Evolutionary conservation across 64 coral and sea anemone genomes (phyloP).

Genomic region (Actinia equina): DNA sequence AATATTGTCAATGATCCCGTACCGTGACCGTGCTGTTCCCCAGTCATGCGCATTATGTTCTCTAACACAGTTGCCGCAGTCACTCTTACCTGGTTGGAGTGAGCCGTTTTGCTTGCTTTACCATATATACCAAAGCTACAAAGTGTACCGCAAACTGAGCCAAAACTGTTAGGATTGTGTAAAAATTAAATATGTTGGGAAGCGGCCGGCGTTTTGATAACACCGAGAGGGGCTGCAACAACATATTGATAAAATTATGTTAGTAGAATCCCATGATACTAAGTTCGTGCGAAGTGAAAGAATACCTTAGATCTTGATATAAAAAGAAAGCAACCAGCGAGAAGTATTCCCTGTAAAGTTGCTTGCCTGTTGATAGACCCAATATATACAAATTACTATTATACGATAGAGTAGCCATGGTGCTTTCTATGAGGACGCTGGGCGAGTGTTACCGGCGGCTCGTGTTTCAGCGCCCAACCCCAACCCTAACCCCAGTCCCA

Average conservation of each 20-base stretch:
- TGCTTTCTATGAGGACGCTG: too few species aligned
- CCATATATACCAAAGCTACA: slow-evolving; percentile 74
- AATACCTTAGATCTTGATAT: slow-evolving; percentile 97
- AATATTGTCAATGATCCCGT: too few species aligned
- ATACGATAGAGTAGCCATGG: neutral
- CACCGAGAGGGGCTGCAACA: slow-evolving; percentile 70
- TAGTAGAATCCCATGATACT: neutral
- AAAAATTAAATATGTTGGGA: slow-evolving; percentile 96
- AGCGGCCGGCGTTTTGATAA: slow-evolving; percentile 84
- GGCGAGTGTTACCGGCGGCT: too few species aligned
- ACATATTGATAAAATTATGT: neutral
- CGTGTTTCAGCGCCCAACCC: too few species aligned
- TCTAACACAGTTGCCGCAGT: too few species aligned
- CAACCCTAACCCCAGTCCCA: too few species aligned
- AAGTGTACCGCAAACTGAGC: slow-evolving; percentile 97
- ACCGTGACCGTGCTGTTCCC: too few species aligned
- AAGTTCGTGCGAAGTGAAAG: neutral
- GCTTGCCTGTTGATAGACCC: slow-evolving; percentile 64
- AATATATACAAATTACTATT: neutral
- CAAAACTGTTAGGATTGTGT: slow-evolving; percentile 87
- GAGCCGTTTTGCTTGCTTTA: slow-evolving; percentile 77
- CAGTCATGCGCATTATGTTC: too few species aligned
- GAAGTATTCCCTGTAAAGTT: slow-evolving; percentile 87
- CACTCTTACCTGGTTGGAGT: slow-evolving; percentile 66
- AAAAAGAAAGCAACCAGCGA: slow-evolving; percentile 95